Conservation (phyloP, 2,113 vertebrate species). For the Halichoerus grypus region DNA sequence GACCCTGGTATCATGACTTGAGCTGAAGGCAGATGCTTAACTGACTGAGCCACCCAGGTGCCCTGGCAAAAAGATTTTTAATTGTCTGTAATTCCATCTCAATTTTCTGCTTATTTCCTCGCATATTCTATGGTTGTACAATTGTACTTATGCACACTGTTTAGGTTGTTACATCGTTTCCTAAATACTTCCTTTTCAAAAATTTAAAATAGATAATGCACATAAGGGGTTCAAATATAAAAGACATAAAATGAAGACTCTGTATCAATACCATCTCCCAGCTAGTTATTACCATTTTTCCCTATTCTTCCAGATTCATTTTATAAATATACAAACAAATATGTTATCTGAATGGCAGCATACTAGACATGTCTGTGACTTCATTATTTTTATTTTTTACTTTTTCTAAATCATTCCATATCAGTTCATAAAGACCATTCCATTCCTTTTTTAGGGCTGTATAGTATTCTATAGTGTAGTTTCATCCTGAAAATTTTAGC, state of each 20-base stretch:
- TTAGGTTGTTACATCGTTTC: not conserved
- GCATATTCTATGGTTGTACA: not conserved
- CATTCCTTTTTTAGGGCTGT: not conserved
- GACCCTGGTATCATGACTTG: no score
- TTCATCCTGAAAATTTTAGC: constrained; percentile 5
- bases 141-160: not conserved
- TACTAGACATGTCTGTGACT: not conserved
- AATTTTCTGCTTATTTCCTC: not conserved
- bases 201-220: not conserved
- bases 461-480: not conserved
- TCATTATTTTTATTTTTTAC: not conserved
- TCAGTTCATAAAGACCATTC: not conserved
- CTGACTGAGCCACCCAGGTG: no score
- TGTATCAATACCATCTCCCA: not conserved
- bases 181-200: not conserved
- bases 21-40: no score
- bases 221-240: not conserved
- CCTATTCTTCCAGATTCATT: not conserved
- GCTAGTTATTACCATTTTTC: not conserved
- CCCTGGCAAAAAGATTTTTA: not conserved
- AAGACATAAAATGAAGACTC: not conserved
- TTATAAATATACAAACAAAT: not conserved
- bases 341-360: not conserved
- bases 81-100: not conserved
- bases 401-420: not conserved